A percentile compares a stretch with the other conserved stretches of the same genome.
phyloP scores from a whole-genome alignment of 2,113 vertebrate genomes.

The Ictalurus furcatus region DNA sequence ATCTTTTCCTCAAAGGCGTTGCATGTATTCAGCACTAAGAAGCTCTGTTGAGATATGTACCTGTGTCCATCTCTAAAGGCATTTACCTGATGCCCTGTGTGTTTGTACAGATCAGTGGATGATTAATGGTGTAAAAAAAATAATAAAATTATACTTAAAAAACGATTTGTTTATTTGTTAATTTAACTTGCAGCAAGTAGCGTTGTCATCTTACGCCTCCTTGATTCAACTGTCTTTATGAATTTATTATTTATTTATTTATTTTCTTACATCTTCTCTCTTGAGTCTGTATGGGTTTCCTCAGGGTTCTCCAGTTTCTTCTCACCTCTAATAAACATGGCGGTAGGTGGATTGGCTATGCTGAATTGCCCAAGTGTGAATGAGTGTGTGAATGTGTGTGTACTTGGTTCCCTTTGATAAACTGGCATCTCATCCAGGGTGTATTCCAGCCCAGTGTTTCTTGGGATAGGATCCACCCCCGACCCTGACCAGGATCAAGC shows the following conservation, averaged over 20 bases:
- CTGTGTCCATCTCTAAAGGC: slow-evolving; percentile 37
- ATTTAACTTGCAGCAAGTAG: neutral
- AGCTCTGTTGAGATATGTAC: slow-evolving; percentile 34
- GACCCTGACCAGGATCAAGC: neutral
- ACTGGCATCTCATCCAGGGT: no score
- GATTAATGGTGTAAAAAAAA: slow-evolving; percentile 44
- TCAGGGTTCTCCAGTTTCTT: neutral
- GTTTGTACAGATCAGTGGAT: slow-evolving; percentile 42
- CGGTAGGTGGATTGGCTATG: neutral
- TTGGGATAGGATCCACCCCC: neutral
- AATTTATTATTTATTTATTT: neutral
- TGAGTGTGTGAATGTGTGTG: neutral
- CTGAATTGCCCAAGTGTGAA: neutral
- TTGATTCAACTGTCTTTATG: neutral
- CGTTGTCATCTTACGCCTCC: neutral
- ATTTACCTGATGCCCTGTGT: slow-evolving; percentile 26
- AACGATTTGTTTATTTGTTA: neutral
- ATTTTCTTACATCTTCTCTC: neutral
- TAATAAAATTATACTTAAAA: slow-evolving; percentile 43
- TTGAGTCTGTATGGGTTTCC: neutral
- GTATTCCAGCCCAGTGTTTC: no score
- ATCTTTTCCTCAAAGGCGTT: slow-evolving; percentile 23
- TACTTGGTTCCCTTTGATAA: neutral
- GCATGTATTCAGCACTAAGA: slow-evolving; percentile 45
- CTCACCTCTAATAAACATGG: neutral